A percentile compares a stretch with the other conserved stretches of the same genome.
Conservation (phyloP, 2,888 invertebrate genomes). For the Conus canariensis region DNA sequence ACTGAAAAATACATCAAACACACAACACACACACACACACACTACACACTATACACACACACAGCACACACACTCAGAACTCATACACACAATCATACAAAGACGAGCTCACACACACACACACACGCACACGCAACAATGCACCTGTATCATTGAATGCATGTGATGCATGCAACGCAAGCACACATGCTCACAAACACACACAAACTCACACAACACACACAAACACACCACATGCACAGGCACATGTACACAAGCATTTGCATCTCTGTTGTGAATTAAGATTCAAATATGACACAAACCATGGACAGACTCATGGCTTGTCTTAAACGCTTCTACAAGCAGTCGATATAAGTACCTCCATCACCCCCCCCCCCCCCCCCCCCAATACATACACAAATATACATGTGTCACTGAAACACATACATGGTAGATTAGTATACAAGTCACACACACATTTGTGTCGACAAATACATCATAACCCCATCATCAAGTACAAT, state of each 20-base stretch:
- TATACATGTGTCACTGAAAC: neutral
- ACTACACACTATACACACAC: neutral
- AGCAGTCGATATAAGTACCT: too few relatives aligned
- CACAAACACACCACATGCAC: conserved; percentile 21
- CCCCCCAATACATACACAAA: too few relatives aligned
- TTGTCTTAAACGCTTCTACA: too few relatives aligned
- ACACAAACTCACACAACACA: conserved; percentile 19
- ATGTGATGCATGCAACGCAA: too few relatives aligned
- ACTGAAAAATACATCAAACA: neutral
- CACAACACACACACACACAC: neutral
- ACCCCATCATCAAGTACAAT: neutral
- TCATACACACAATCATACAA: too few relatives aligned
- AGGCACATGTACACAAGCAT: conserved; percentile 9
- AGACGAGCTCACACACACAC: too few relatives aligned
- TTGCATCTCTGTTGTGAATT: neutral
- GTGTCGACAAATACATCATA: too few relatives aligned
- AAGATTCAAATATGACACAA: too few relatives aligned
- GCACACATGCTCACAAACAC: neutral
- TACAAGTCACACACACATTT: neutral
- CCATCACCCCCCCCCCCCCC: too few relatives aligned
- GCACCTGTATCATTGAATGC: too few relatives aligned
- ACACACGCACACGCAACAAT: too few relatives aligned
- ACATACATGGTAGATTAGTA: neutral
- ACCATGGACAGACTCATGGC: too few relatives aligned
- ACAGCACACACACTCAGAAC: neutral